Conservation (phyloP, 2,888 invertebrate genomes). For the Melanostoma scalare region DNA sequence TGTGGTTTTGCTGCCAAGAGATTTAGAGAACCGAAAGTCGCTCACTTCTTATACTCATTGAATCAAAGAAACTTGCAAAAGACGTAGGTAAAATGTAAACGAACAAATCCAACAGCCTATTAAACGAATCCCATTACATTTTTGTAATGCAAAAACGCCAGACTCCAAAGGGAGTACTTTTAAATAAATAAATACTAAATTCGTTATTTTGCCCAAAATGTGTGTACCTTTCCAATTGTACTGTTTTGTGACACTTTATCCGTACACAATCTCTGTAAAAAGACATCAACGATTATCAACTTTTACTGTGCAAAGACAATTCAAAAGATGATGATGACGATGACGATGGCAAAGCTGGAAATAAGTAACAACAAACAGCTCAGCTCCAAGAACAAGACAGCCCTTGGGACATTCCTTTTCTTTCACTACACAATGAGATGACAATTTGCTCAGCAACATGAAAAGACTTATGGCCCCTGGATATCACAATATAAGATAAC, state of each 20-base stretch:
- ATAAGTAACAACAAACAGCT: not conserved
- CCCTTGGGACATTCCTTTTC: conserved; percentile 54
- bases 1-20: too few species aligned
- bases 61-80: too few species aligned
- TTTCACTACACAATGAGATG: conserved; percentile 66
- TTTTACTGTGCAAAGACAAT: conserved; percentile 32
- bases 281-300: conserved; percentile 57
- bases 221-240: conserved; percentile 44
- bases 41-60: too few species aligned
- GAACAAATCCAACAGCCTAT: too few species aligned
- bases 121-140: too few species aligned
- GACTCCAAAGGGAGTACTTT: not conserved
- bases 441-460: conserved; percentile 70
- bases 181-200: conserved; percentile 63
- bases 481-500: conserved; percentile 49
- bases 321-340: conserved; percentile 29
- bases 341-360: not conserved
- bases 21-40: too few species aligned
- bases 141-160: too few species aligned
- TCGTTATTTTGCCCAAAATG: conserved; percentile 59
- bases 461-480: conserved; percentile 66
- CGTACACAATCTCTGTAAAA: conserved; percentile 8
- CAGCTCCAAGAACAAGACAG: conserved; percentile 22
- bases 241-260: conserved; percentile 52
- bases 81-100: too few species aligned